These are phyloP conservation scores for Oligia strigilis DNA, from an alignment of 2,888 invertebrate species.

Conservation along the genomic window DNA sequence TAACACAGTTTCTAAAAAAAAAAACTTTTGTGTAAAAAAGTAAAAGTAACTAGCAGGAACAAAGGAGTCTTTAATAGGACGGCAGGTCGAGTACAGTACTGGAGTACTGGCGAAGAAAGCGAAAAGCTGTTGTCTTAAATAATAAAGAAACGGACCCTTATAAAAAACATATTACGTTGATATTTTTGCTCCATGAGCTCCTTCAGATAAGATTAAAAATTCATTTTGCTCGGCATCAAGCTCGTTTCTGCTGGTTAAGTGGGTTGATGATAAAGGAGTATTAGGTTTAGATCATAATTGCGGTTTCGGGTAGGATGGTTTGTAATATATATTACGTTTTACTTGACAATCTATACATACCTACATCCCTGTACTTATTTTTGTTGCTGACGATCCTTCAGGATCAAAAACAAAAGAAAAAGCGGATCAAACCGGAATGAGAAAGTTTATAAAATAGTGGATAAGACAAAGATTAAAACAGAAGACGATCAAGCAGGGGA, in stretches of 20 bases:
- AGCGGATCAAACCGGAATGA: too few relatives aligned
- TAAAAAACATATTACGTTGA: conserved; percentile 39
- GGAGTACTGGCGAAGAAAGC: conserved; percentile 12
- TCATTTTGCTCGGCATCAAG: conserved; percentile 15
- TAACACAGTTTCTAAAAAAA: conserved; percentile 25
- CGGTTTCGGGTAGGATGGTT: neutral
- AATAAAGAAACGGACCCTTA: conserved; percentile 40
- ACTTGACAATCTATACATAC: neutral
- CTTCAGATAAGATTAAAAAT: conserved; percentile 37
- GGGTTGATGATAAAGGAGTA: conserved; percentile 4
- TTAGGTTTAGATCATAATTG: conserved; percentile 20
- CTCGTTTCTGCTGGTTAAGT: conserved; percentile 15
- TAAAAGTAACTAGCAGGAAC: conserved; percentile 34
- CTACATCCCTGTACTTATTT: too few relatives aligned
- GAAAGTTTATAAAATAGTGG: too few relatives aligned
- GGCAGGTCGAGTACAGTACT: conserved; percentile 37
- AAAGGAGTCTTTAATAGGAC: conserved; percentile 49
- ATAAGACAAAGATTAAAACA: too few relatives aligned
- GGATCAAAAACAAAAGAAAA: too few relatives aligned
- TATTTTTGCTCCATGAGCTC: conserved; percentile 36
- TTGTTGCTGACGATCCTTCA: too few relatives aligned
- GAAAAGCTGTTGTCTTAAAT: conserved; percentile 55
- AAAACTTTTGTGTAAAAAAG: conserved; percentile 20
- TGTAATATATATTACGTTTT: neutral
- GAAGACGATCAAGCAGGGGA: too few relatives aligned